Evolutionary conservation across 2,797 vertebrate genomes (phyloP).

Genomic region (Acanthiza pusilla): DNA sequence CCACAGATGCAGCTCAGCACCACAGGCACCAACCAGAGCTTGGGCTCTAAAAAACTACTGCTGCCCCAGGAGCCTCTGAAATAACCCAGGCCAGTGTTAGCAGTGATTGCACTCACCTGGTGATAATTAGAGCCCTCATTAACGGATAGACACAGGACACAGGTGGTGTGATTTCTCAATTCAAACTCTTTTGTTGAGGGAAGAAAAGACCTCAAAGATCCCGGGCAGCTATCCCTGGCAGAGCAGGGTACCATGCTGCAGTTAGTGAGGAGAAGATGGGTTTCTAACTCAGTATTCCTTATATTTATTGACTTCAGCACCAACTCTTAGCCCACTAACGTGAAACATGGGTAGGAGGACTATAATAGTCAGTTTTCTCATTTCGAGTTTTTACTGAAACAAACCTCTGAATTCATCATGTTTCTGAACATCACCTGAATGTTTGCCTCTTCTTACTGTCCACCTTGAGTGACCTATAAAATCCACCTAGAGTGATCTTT

Average conservation of each 20-base stretch:
- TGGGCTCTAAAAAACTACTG: rapidly evolving
- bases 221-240: rapidly evolving
- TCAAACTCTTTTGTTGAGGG: neutral
- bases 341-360: neutral
- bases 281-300: neutral
- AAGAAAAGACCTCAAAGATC: neutral
- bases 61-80: rapidly evolving
- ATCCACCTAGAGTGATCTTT: neutral
- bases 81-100: neutral
- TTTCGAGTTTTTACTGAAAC: neutral
- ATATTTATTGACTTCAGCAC: neutral
- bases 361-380: neutral
- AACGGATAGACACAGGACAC: neutral
- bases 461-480: neutral
- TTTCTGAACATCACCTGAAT: neutral
- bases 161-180: neutral
- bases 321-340: neutral
- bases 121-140: neutral
- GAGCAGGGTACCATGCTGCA: too few species aligned
- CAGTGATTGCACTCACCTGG: neutral
- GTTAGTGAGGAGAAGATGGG: neutral
- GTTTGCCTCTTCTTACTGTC: neutral
- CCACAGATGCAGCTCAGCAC: too few species aligned
- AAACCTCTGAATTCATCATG: neutral
- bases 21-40: rapidly evolving